These are phyloP conservation scores for Drosophila kokeensis DNA, from an alignment of 2,888 invertebrate species.

Conservation along the genomic window DNA sequence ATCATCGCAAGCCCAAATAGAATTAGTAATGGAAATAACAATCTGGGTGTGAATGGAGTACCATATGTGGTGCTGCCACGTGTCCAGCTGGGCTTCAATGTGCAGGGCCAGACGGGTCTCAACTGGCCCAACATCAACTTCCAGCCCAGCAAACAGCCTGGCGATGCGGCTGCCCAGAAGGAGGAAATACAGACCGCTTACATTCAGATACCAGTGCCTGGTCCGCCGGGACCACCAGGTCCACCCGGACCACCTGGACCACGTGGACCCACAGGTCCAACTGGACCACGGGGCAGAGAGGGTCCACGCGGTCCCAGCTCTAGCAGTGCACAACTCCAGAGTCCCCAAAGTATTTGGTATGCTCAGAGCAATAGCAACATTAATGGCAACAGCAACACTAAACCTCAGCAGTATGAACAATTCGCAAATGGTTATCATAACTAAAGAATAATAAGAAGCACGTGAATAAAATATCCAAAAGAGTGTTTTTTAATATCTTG, in stretches of 20 bases:
- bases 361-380: slow-evolving; percentile 44
- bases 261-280: slow-evolving; percentile 43
- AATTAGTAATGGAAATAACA: slow-evolving; percentile 41
- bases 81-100: slow-evolving; percentile 75
- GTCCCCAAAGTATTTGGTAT: slow-evolving; percentile 64
- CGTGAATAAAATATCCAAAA: background rate
- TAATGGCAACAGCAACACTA: slow-evolving; percentile 41
- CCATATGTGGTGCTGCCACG: slow-evolving; percentile 65
- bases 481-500: background rate
- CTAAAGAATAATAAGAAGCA: slow-evolving; percentile 29
- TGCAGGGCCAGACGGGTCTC: slow-evolving; percentile 71
- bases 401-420: slow-evolving; percentile 46
- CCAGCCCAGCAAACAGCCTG: slow-evolving; percentile 25
- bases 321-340: slow-evolving; percentile 12
- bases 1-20: slow-evolving; percentile 33
- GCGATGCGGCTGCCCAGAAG: slow-evolving; percentile 39
- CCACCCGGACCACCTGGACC: slow-evolving; percentile 56
- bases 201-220: slow-evolving; percentile 59
- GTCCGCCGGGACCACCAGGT: slow-evolving; percentile 70
- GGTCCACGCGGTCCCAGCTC: slow-evolving; percentile 52
- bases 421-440: slow-evolving; percentile 65
- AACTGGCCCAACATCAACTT: slow-evolving; percentile 55
- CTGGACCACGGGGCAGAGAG: slow-evolving; percentile 46
- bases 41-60: slow-evolving; percentile 38
- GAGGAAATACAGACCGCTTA: slow-evolving; percentile 53